phyloP scores from a whole-genome alignment of 2,113 vertebrate species.

The Pelvicachromis taeniatus region DNA sequence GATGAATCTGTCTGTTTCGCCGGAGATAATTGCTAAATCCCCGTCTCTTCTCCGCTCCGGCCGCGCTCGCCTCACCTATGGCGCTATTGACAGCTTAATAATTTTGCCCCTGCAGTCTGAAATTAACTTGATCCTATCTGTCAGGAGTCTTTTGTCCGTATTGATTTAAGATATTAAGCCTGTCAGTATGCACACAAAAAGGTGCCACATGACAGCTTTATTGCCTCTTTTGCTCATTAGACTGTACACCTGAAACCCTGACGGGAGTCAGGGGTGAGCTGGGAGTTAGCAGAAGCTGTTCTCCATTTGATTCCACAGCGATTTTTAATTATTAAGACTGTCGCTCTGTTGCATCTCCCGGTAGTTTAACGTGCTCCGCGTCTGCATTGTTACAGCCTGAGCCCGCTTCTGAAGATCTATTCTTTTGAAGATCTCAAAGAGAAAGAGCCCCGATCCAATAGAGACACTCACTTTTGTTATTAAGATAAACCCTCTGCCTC shows the following conservation, averaged over 20 bases:
- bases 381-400: not conserved
- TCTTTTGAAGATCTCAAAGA: conserved; percentile 36
- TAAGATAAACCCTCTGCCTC: conserved; percentile 18
- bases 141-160: conserved; percentile 60
- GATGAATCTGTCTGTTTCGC: conserved; percentile 64
- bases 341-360: conserved; percentile 20
- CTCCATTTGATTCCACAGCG: not conserved
- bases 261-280: conserved; percentile 1
- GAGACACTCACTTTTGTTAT: conserved; percentile 33
- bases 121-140: conserved; percentile 76
- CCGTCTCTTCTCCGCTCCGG: not conserved
- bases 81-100: conserved; percentile 69
- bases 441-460: conserved; percentile 8
- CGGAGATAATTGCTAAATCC: conserved; percentile 64
- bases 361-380: conserved; percentile 4
- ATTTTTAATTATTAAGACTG: conserved; percentile 46
- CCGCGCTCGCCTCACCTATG: conserved; percentile 16
- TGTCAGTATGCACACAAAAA: conserved; percentile 62
- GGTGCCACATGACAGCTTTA: conserved; percentile 52
- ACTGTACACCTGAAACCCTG: conserved; percentile 9
- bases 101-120: conserved; percentile 64
- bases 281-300: not conserved
- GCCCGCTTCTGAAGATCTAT: not conserved
- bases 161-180: conserved; percentile 73
- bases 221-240: conserved; percentile 53